phyloP scores from a whole-genome alignment of 2,888 invertebrate species.

The Tholera decimalis region DNA sequence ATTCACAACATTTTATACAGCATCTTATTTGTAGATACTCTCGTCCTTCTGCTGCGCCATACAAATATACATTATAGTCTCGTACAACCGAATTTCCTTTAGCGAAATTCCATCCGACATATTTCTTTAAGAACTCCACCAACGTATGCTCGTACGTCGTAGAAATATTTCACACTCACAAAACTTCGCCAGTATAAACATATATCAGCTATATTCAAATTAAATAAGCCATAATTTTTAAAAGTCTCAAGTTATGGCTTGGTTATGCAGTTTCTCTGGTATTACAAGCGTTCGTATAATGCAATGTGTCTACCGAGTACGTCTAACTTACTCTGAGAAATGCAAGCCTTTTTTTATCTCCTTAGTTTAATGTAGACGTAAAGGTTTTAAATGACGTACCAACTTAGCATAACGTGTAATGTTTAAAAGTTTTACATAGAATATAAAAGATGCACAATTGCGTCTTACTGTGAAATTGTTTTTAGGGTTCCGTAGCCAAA shows the following conservation, averaged over 20 bases:
- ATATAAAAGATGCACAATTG: slow-evolving; percentile 40
- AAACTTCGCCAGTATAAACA: slow-evolving; percentile 60
- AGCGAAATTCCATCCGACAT: slow-evolving; percentile 39
- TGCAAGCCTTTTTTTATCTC: slow-evolving; percentile 46
- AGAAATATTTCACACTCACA: slow-evolving; percentile 57
- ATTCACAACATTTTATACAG: slow-evolving; percentile 6
- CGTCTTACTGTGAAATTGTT: slow-evolving; percentile 24
- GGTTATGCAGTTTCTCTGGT: slow-evolving; percentile 67
- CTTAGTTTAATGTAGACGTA: slow-evolving; percentile 38
- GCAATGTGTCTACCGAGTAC: slow-evolving; percentile 47
- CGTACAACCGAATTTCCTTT: slow-evolving; percentile 47
- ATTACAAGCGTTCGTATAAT: slow-evolving; percentile 66
- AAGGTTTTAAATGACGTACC: slow-evolving; percentile 46
- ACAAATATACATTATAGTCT: slow-evolving; percentile 41
- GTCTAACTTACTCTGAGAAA: slow-evolving; percentile 44
- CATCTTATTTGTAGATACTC: slow-evolving; percentile 35
- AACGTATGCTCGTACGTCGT: slow-evolving; percentile 56
- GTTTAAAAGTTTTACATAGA: slow-evolving; percentile 38
- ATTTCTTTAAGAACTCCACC: slow-evolving; percentile 50
- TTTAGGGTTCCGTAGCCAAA: no score
- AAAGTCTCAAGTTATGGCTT: slow-evolving; percentile 64
- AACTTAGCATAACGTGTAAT: slow-evolving; percentile 49
- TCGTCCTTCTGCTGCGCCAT: slow-evolving; percentile 3
- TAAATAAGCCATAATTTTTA: slow-evolving; percentile 73
- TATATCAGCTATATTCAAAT: slow-evolving; percentile 76